Conservation (phyloP, 2,888 invertebrate species). For the Napeogenes inachia region DNA sequence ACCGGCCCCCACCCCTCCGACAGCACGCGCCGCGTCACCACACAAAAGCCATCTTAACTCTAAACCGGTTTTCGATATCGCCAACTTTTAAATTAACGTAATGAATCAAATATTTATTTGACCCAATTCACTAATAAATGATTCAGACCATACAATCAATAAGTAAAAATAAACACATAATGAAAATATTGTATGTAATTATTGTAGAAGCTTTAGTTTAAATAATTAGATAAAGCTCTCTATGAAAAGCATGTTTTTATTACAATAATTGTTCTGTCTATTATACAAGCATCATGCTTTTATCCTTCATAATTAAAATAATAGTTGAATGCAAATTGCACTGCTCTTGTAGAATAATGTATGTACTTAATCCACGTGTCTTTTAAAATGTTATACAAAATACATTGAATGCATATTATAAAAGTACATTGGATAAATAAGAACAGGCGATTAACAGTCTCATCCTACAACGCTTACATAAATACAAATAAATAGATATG, state of each 20-base stretch:
- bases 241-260: neutral
- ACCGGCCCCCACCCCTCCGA: conserved; percentile 37
- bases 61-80: conserved; percentile 38
- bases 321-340: neutral
- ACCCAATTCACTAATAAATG: conserved; percentile 23
- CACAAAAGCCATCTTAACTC: conserved; percentile 44
- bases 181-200: neutral
- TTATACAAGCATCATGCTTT: neutral
- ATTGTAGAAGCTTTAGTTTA: neutral
- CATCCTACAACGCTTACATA: neutral
- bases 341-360: neutral
- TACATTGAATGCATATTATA: neutral
- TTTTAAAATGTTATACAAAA: neutral
- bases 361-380: neutral
- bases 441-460: no score
- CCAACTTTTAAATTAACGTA: conserved; percentile 38
- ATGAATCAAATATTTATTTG: conserved; percentile 38
- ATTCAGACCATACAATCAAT: no score
- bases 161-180: neutral
- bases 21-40: conserved; percentile 47
- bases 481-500: conserved; percentile 36
- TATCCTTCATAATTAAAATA: conserved; percentile 2
- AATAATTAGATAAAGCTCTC: no score
- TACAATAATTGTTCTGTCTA: conserved; percentile 1
- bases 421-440: no score